A percentile compares a stretch with the other conserved stretches of the same genome.
Conservation (phyloP, 2,888 invertebrate genomes). For the Eupithecia tripunctaria region DNA sequence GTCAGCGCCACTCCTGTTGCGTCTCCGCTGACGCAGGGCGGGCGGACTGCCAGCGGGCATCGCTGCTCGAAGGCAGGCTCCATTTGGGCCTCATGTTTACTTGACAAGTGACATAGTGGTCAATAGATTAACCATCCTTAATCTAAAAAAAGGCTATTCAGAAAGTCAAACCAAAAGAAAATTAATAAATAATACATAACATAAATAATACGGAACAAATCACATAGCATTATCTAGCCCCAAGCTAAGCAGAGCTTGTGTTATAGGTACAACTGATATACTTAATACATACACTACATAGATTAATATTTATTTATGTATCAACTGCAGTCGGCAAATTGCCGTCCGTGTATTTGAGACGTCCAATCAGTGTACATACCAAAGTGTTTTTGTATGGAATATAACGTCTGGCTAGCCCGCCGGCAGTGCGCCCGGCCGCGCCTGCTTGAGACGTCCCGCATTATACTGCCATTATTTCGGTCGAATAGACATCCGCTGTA, state of each 20-base stretch:
- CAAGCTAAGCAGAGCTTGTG: too few species aligned
- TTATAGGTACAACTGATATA: too few species aligned
- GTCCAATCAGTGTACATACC: too few species aligned
- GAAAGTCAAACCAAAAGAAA: background rate
- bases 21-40: background rate
- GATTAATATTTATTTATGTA: too few species aligned
- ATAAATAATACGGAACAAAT: too few species aligned
- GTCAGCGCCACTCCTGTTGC: conserved; percentile 2
- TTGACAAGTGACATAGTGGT: background rate
- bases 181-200: too few species aligned
- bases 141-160: background rate
- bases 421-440: conserved; percentile 14
- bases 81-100: background rate
- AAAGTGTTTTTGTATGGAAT: too few species aligned
- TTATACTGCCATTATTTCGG: conserved; percentile 30
- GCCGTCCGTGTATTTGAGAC: too few species aligned
- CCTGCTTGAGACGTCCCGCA: conserved; percentile 30
- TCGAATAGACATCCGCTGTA: conserved; percentile 21
- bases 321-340: too few species aligned
- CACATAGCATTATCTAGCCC: too few species aligned
- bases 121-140: background rate
- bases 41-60: conserved; percentile 8
- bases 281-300: too few species aligned
- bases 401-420: background rate
- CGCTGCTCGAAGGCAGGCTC: background rate